These are phyloP conservation scores for Protomyctophum bolini DNA, from an alignment of 2,113 vertebrate genomes.

Conservation along the genomic window DNA sequence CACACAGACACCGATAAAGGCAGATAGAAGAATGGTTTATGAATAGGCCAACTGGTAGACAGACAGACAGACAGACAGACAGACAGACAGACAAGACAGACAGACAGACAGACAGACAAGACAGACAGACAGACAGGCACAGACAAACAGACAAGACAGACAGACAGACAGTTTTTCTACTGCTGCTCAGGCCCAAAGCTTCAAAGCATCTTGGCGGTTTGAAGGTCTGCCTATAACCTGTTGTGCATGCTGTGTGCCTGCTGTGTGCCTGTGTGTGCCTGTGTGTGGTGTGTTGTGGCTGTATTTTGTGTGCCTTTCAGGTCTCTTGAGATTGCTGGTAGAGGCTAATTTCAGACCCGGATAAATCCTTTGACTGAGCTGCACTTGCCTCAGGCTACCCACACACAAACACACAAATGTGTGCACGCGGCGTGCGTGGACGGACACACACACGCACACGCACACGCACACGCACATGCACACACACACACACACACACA, in stretches of 20 bases:
- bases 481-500: too few species aligned
- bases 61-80: conserved; percentile 4
- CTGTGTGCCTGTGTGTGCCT: background rate
- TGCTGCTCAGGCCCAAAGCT: background rate
- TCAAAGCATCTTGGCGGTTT: background rate
- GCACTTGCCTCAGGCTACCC: background rate
- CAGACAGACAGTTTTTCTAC: background rate
- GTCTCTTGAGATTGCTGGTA: background rate
- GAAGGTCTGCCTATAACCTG: background rate
- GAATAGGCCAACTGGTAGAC: conserved; percentile 31
- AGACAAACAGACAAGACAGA: conserved; percentile 30
- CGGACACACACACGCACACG: background rate
- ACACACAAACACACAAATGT: background rate
- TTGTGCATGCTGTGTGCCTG: background rate
- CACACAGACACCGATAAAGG: background rate
- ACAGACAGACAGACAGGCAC: conserved; percentile 52
- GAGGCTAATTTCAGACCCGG: background rate
- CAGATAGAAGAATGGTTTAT: too few species aligned
- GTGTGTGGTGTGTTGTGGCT: background rate
- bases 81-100: conserved; percentile 6
- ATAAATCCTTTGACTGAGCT: background rate
- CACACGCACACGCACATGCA: too few species aligned
- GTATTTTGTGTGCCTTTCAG: background rate
- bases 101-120: conserved; percentile 38
- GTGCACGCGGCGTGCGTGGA: background rate